phyloP scores from a whole-genome alignment of 2,888 invertebrate genomes.

The Nomada flava region DNA sequence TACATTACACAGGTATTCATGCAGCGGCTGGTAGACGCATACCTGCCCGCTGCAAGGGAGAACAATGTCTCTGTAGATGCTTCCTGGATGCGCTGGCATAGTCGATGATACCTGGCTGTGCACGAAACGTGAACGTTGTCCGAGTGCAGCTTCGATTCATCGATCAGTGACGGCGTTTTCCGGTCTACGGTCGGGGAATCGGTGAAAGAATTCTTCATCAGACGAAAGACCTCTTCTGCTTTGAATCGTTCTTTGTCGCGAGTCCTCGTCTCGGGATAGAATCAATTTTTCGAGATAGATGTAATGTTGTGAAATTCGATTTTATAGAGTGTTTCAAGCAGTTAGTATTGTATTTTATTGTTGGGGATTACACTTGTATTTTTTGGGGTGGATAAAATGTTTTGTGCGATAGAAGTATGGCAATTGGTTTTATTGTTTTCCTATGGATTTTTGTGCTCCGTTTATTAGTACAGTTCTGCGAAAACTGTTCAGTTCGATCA shows the following conservation, averaged over 20 bases:
- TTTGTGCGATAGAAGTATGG: no score
- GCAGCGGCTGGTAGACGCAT: constrained; percentile 12
- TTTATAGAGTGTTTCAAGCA: no score
- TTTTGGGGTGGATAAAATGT: no score
- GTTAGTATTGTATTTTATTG: no score
- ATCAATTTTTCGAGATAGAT: no score
- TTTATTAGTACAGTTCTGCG: no score
- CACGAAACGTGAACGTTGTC: constrained; percentile 11
- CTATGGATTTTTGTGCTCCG: no score
- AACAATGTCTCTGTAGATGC: constrained; percentile 12
- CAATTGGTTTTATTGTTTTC: no score
- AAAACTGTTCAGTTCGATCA: no score
- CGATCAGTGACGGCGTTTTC: constrained; percentile 15
- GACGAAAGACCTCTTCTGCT: neutral
- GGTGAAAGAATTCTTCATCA: neutral
- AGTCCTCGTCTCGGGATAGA: neutral
- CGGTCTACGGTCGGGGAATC: no score
- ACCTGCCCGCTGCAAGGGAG: constrained; percentile 28
- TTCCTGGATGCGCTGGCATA: constrained; percentile 8
- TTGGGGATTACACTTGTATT: no score
- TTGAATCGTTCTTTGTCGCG: neutral
- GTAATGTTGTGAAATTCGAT: no score
- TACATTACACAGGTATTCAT: constrained; percentile 1
- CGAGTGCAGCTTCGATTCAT: constrained; percentile 23
- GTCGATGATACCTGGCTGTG: constrained; percentile 16